Conservation (phyloP, 1,140 invertebrate genomes). For the Probaryconus sp. region DNA sequence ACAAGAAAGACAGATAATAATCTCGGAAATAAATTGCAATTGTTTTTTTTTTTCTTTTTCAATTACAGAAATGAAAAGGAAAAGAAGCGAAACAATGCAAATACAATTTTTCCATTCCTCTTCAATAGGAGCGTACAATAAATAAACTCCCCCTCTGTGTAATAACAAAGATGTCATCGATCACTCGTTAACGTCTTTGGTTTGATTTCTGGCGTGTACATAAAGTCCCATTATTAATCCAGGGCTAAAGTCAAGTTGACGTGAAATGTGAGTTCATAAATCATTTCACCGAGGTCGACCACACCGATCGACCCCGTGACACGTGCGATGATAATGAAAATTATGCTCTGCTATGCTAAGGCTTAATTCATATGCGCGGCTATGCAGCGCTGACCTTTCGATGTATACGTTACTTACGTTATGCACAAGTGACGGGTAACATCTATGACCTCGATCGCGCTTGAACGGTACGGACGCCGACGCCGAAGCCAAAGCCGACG, state of each 20-base stretch:
- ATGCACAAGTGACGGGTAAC: conserved; percentile 65
- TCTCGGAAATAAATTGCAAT: conserved; percentile 5
- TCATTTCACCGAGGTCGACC: conserved; percentile 44
- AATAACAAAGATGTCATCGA: conserved; percentile 30
- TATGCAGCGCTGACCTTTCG: conserved; percentile 57
- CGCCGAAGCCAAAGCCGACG: no score
- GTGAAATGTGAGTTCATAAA: conserved; percentile 43
- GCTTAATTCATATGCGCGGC: conserved; percentile 60
- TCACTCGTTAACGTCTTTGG: conserved; percentile 26
- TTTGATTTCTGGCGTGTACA: conserved; percentile 28
- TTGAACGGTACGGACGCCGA: conserved; percentile 55
- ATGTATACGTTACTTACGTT: conserved; percentile 61
- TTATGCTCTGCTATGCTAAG: conserved; percentile 53
- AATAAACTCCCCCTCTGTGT: conserved; percentile 8
- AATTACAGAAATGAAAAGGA: no score
- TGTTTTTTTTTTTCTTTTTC: no score
- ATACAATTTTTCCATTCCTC: neutral
- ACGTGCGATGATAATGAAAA: conserved; percentile 66
- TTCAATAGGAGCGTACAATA: conserved; percentile 17
- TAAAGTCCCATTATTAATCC: conserved; percentile 49
- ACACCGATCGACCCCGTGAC: conserved; percentile 46
- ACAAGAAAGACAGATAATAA: conserved; percentile 4
- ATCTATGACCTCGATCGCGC: conserved; percentile 65
- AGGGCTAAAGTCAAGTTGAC: conserved; percentile 30
- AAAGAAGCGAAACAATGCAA: no score